A percentile compares a stretch with the other conserved stretches of the same genome.
These are phyloP conservation scores for Epistrophella euchroma DNA, from an alignment of 2,888 invertebrate genomes.

Conservation along the genomic window DNA sequence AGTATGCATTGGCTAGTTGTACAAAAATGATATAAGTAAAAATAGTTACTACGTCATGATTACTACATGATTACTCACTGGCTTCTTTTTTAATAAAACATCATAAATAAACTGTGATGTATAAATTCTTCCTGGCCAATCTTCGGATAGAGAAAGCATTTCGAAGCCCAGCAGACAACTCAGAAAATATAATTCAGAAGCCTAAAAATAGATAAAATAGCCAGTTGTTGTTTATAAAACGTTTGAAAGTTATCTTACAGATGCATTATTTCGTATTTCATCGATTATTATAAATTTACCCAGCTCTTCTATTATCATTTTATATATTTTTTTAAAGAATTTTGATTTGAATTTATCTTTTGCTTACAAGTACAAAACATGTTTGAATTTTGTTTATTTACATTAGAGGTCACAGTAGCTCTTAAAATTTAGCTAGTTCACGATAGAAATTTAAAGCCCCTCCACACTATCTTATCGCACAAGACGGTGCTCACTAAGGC, in stretches of 20 bases:
- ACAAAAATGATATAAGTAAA: too few species aligned
- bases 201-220: conserved; percentile 2
- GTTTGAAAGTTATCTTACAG: conserved; percentile 8
- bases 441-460: background rate
- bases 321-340: background rate
- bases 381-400: too few species aligned
- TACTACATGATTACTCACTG: conserved; percentile 36
- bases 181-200: conserved; percentile 51
- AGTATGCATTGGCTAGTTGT: too few species aligned
- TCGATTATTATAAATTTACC: conserved; percentile 56
- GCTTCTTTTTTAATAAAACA: conserved; percentile 46
- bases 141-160: conserved; percentile 41
- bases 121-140: conserved; percentile 60
- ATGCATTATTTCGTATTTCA: conserved; percentile 39
- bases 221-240: too few species aligned
- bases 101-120: conserved; percentile 63
- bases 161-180: conserved; percentile 58
- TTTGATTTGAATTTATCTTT: background rate
- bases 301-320: conserved; percentile 60
- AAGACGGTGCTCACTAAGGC: too few species aligned
- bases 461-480: too few species aligned
- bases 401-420: background rate
- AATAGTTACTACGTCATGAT: too few species aligned
- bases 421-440: background rate
- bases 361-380: background rate